These are phyloP conservation scores for Falco concolor DNA, from an alignment of 2,797 vertebrate species.

Conservation along the genomic window DNA sequence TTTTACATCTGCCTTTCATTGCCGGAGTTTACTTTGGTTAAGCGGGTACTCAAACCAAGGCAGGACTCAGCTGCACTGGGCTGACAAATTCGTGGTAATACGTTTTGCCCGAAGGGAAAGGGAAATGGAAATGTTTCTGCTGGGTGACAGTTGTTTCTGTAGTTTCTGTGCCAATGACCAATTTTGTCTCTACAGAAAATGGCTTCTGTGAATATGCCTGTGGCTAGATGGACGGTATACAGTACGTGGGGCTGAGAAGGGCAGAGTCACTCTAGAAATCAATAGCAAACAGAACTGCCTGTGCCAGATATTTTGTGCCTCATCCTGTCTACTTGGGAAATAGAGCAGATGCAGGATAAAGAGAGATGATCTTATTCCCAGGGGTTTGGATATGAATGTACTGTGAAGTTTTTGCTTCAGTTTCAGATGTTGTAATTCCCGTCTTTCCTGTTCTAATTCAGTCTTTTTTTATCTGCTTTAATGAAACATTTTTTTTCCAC, in stretches of 20 bases:
- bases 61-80: slow-evolving; percentile 3
- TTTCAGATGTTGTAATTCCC: neutral
- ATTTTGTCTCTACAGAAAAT: slow-evolving; percentile 34
- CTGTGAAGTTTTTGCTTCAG: neutral
- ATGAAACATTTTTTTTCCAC: neutral
- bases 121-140: slow-evolving; percentile 21
- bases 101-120: neutral
- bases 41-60: neutral
- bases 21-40: neutral
- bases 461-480: neutral
- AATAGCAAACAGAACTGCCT: slow-evolving; percentile 37
- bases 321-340: slow-evolving; percentile 11
- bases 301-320: slow-evolving; percentile 17
- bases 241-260: neutral
- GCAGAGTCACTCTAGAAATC: slow-evolving; percentile 56
- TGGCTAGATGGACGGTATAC: slow-evolving; percentile 17
- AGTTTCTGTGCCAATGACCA: slow-evolving; percentile 46
- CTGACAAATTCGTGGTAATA: neutral
- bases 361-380: slow-evolving; percentile 20
- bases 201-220: slow-evolving; percentile 25
- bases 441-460: neutral
- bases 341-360: slow-evolving; percentile 21
- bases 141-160: slow-evolving; percentile 2
- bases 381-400: neutral
- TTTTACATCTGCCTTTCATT: neutral